Percentiles rank a stretch among this genome's conserved stretches.
phyloP scores from a whole-genome alignment of 23 tunicate species.

The Halocynthia aurantium region DNA sequence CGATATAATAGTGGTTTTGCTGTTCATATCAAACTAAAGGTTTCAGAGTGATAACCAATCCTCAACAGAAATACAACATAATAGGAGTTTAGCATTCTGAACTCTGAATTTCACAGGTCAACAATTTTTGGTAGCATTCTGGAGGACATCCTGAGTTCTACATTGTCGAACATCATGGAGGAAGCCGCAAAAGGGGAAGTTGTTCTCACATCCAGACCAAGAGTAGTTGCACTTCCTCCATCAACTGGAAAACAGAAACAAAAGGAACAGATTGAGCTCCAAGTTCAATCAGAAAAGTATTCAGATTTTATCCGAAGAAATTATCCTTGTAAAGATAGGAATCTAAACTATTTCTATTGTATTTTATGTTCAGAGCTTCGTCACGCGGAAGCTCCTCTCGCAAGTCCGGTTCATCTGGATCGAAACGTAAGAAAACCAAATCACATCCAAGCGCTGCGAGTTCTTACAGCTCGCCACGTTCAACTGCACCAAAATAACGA shows the following conservation, averaged over 20 bases:
- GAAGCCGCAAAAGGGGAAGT: slow-evolving; percentile 91
- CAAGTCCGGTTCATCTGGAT: too few relatives aligned
- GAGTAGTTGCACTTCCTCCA: slow-evolving; percentile 91
- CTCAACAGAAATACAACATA: too few relatives aligned
- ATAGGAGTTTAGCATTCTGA: background rate
- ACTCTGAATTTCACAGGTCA: slow-evolving; percentile 26
- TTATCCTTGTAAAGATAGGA: too few relatives aligned
- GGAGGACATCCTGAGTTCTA: slow-evolving; percentile 60
- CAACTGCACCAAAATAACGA: too few relatives aligned
- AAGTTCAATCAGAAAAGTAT: too few relatives aligned
- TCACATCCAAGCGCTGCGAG: too few relatives aligned
- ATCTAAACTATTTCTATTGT: too few relatives aligned
- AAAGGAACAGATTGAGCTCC: background rate
- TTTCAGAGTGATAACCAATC: background rate
- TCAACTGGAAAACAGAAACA: slow-evolving; percentile 19
- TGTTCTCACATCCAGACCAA: slow-evolving; percentile 70
- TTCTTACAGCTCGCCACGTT: too few relatives aligned
- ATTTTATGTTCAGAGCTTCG: too few relatives aligned
- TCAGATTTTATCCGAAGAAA: too few relatives aligned
- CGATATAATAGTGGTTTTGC: background rate
- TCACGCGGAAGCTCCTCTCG: too few relatives aligned
- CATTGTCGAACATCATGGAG: slow-evolving; percentile 71
- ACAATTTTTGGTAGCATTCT: slow-evolving; percentile 56
- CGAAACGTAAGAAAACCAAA: too few relatives aligned
- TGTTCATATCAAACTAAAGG: background rate